phyloP scores from a whole-genome alignment of 2,888 invertebrate genomes.

The Flexamia atlantica region DNA sequence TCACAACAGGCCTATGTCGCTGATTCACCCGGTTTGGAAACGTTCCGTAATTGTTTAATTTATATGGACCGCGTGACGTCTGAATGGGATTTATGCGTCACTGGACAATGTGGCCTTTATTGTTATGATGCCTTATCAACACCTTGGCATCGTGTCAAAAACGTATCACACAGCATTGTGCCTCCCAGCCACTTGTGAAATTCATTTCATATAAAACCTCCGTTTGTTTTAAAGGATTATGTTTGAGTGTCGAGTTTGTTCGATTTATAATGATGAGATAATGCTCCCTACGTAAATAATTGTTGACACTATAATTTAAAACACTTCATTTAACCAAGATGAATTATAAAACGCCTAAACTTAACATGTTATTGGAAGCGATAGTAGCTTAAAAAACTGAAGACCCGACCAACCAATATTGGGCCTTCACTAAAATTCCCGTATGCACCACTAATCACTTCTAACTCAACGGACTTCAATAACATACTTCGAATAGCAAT shows the following conservation, averaged over 20 bases:
- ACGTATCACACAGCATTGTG: not conserved
- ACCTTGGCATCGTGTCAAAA: constrained; percentile 10
- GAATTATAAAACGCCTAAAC: no score
- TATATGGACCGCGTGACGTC: not conserved
- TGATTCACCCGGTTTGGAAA: not conserved
- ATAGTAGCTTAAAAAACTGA: no score
- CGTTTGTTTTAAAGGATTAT: not conserved
- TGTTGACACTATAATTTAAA: no score
- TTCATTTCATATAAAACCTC: not conserved
- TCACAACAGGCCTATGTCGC: constrained; percentile 9
- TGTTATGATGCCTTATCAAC: constrained; percentile 20
- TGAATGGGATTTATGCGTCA: not conserved
- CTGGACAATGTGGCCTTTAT: not conserved
- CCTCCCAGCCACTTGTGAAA: not conserved
- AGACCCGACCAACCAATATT: no score
- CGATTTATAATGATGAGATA: no score
- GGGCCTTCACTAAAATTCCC: no score
- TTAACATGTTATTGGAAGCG: no score
- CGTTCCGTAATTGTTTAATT: constrained; percentile 16
- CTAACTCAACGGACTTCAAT: no score
- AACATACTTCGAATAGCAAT: no score
- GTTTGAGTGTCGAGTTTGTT: not conserved
- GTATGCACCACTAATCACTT: no score
- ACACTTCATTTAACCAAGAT: no score
- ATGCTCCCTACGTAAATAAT: no score